Conservation (phyloP, 2,113 vertebrate species). For the Microtus pennsylvanicus region DNA sequence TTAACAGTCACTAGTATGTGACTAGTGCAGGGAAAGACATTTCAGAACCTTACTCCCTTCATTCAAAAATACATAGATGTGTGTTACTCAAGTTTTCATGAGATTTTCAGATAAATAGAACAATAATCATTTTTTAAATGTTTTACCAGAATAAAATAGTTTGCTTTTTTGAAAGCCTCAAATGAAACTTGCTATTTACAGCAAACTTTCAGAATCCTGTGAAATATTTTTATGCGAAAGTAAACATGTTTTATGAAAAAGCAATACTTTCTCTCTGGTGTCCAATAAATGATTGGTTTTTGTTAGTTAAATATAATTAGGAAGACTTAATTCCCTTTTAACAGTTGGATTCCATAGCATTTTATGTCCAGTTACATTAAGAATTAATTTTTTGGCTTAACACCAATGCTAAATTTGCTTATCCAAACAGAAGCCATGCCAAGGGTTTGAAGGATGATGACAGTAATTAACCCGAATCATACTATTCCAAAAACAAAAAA, state of each 20-base stretch:
- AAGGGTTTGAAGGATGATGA: conserved; percentile 75
- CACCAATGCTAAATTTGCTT: conserved; percentile 73
- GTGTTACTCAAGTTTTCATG: neutral
- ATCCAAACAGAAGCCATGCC: conserved; percentile 74
- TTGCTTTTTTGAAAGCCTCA: neutral
- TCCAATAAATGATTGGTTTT: conserved; percentile 53
- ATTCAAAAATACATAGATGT: conserved; percentile 28
- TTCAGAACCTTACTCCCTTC: conserved; percentile 18
- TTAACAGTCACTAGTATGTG: neutral
- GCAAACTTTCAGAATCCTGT: neutral
- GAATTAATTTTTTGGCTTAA: conserved; percentile 77
- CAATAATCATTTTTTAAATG: conserved; percentile 56
- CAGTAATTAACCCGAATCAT: conserved; percentile 76
- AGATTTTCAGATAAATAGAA: conserved; percentile 12
- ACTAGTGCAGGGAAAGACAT: neutral
- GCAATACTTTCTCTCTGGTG: neutral
- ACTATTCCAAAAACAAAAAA: conserved; percentile 56
- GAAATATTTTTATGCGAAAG: neutral
- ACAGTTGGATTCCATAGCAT: conserved; percentile 64
- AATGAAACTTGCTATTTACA: conserved; percentile 25
- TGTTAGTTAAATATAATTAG: conserved; percentile 70
- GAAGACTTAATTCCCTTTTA: conserved; percentile 75
- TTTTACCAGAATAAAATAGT: neutral
- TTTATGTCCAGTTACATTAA: conserved; percentile 71
- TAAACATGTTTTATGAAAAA: neutral